Conservation (phyloP, 2,888 invertebrate species). For the Alsophila aescularia region DNA sequence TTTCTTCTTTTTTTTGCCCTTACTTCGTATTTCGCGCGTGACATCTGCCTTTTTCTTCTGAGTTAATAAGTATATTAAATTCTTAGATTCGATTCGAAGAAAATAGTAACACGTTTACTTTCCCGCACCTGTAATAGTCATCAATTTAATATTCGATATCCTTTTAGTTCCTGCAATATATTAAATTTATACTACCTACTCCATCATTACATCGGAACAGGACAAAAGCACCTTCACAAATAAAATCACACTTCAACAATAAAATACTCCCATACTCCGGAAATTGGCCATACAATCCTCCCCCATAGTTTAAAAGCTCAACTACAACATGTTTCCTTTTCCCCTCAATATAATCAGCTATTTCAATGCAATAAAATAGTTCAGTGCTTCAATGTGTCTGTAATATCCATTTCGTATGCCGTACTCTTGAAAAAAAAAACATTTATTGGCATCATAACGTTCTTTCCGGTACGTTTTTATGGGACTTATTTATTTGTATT, state of each 20-base stretch:
- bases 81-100: no score
- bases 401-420: constrained; percentile 32
- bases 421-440: constrained; percentile 24
- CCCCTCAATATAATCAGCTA: constrained; percentile 24
- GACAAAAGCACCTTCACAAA: background rate
- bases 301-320: constrained; percentile 6
- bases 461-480: constrained; percentile 13
- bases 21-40: no score
- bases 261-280: background rate
- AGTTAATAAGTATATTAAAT: no score
- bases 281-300: constrained; percentile 11
- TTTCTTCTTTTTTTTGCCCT: no score
- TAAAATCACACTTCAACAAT: background rate
- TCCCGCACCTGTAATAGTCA: no score
- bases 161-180: no score
- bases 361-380: constrained; percentile 29
- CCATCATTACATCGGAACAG: background rate
- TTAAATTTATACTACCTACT: no score
- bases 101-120: no score
- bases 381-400: constrained; percentile 28
- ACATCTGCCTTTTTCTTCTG: no score
- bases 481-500: constrained; percentile 6
- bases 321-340: constrained; percentile 22
- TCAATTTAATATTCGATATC: no score
- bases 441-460: constrained; percentile 21